Evolutionary conservation across 2,888 invertebrate species (phyloP).

Genomic region (Apotomis betuletana): DNA sequence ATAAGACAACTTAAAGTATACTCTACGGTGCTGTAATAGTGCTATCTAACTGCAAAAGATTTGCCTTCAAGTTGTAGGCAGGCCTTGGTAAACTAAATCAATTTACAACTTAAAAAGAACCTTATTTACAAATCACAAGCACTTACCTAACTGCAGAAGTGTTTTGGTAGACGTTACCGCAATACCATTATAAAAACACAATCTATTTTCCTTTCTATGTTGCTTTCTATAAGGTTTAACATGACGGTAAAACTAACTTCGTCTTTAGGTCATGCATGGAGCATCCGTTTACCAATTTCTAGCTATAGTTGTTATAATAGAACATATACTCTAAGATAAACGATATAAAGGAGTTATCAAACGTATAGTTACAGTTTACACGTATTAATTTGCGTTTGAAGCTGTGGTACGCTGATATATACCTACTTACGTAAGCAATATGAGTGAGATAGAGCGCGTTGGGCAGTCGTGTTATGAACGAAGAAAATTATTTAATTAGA

Average conservation of each 20-base stretch:
- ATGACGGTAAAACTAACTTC: constrained; percentile 1
- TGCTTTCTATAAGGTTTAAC: not conserved
- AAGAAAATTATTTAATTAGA: constrained; percentile 42
- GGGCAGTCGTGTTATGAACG: constrained; percentile 11
- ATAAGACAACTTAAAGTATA: not conserved
- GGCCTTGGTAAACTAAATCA: not conserved
- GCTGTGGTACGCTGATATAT: not conserved
- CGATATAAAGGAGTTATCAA: not conserved
- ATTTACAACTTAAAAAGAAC: not conserved
- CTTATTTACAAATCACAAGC: not conserved
- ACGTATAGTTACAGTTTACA: not conserved
- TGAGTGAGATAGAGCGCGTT: not conserved
- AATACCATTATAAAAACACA: not conserved
- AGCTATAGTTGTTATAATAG: not conserved
- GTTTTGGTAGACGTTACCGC: not conserved
- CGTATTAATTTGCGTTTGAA: not conserved
- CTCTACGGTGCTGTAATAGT: not conserved
- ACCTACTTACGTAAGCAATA: not conserved
- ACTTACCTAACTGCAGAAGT: not conserved
- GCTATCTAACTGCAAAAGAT: too few species aligned
- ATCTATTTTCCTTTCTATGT: not conserved
- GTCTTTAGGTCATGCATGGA: constrained; percentile 25
- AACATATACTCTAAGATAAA: constrained; percentile 5
- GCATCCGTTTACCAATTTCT: constrained; percentile 10
- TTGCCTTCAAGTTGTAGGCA: not conserved